phyloP scores from a whole-genome alignment of 2,888 invertebrate genomes.

The Euplagia quadripunctaria region DNA sequence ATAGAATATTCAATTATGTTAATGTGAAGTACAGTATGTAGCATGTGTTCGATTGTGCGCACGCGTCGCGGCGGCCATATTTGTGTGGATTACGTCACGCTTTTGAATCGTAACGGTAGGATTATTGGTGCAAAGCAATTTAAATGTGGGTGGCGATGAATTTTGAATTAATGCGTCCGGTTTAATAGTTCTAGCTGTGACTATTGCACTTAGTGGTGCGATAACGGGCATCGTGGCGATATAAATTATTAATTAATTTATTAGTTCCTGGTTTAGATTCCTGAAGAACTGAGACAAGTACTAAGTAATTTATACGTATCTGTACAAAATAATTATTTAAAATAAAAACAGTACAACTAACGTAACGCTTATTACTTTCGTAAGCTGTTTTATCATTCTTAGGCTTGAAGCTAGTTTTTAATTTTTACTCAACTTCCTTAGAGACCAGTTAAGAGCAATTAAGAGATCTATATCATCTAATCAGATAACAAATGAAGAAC shows the following conservation, averaged over 20 bases:
- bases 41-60: slow-evolving; percentile 77
- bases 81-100: slow-evolving; percentile 67
- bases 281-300: neutral
- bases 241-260: slow-evolving; percentile 13
- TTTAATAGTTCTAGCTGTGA: slow-evolving; percentile 32
- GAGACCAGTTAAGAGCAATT: no score
- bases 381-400: no score
- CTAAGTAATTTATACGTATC: neutral
- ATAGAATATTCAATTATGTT: slow-evolving; percentile 81
- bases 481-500: no score
- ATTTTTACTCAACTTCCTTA: no score
- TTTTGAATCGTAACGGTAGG: slow-evolving; percentile 68
- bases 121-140: slow-evolving; percentile 58
- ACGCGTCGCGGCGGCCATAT: slow-evolving; percentile 67
- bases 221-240: neutral
- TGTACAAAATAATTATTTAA: neutral
- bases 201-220: slow-evolving; percentile 11
- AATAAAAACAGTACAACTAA: no score
- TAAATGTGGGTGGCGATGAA: slow-evolving; percentile 37
- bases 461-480: no score
- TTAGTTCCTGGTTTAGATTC: slow-evolving; percentile 8
- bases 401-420: no score
- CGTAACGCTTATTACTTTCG: no score
- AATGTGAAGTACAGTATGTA: slow-evolving; percentile 60
- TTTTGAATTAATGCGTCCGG: slow-evolving; percentile 32